Base-by-base conservation (phyloP, 2,888 invertebrate species). In the Polydrusus cervinus region DNA sequence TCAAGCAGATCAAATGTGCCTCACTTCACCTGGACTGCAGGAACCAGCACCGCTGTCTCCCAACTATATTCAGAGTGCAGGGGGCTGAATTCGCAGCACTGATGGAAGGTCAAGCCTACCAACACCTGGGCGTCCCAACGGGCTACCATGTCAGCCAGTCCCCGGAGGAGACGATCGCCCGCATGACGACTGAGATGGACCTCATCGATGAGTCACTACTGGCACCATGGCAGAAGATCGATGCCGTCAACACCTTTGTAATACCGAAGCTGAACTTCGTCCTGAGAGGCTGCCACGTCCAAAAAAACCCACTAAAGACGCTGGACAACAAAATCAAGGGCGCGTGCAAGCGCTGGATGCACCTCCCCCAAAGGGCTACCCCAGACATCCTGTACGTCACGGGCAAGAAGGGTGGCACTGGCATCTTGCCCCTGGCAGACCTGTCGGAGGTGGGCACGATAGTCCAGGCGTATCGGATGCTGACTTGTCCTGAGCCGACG, bases 1-100 rank as follows among this genome's bases (percentile, higher is more conserved):
- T n/a, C n/a, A n/a, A n/a, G n/a, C n/a, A n/a, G n/a, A 84, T 85
- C 77, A 84, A 85, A 30, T 79, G 81, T 6, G 16, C 79, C 6
- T 78, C 80, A 6, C 79, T 83, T 0, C 78, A 49, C 62, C 45
- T 82, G 2, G 61, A 78, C 61, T 74, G 80, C 38, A 74, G 75
- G 20, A 49, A 66, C 0, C 77, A 65, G 8, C 20, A 47, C 18
- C 30, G 68, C n/a, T 77, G 65, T 9, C 55, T n/a, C n/a, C n/a
- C n/a, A n/a, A n/a, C n/a, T n/a, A 57, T 9, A 14, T 81, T 80
- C 66, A 55, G 3, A 8, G 78, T 83, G 51, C 79, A 80, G 10
- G 7, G 5, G 1, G n/a, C n/a, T 34, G 67, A 77, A 75, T 1
- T n/a, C n/a, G n/a, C n/a, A n/a, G n/a, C n/a, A n/a, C n/a, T n/a